These are phyloP conservation scores for Bilobella aurantiaca DNA, from an alignment of 1,140 invertebrate genomes.

Conservation along the genomic window DNA sequence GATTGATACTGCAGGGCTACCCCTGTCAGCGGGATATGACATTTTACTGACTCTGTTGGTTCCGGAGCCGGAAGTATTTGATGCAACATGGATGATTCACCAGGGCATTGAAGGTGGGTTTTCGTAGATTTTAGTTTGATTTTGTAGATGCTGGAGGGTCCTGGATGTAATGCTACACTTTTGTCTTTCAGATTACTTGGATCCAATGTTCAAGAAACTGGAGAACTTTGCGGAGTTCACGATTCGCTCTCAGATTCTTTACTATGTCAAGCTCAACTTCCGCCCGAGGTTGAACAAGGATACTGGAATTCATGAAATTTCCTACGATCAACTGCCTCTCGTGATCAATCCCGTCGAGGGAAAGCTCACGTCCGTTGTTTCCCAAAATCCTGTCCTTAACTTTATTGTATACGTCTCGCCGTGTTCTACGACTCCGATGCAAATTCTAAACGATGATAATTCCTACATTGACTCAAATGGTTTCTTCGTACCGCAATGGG, in stretches of 20 bases:
- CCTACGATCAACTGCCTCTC: conserved; percentile 40
- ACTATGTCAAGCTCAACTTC: conserved; percentile 65
- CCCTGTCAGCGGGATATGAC: conserved; percentile 54
- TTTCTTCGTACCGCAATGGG: conserved; percentile 84
- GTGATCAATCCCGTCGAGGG: conserved; percentile 46
- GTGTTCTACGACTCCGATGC: conserved; percentile 59
- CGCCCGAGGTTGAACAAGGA: conserved; percentile 16
- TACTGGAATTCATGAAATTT: conserved; percentile 35
- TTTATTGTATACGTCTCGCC: conserved; percentile 70
- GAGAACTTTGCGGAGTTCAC: conserved; percentile 58
- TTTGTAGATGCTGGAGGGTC: too few species aligned
- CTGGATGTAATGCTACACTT: too few species aligned
- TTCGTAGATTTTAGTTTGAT: too few species aligned
- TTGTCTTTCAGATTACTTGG: conserved; percentile 55
- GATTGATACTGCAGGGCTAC: conserved; percentile 43
- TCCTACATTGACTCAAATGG: conserved; percentile 45
- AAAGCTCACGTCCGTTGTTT: conserved; percentile 60
- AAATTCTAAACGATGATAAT: conserved; percentile 46
- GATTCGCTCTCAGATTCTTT: conserved; percentile 68
- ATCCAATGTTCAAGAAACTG: conserved; percentile 58
- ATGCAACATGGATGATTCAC: conserved; percentile 57
- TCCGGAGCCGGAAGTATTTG: conserved; percentile 58
- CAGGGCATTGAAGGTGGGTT: conserved; percentile 50
- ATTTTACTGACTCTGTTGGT: conserved; percentile 63
- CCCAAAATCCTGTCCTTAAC: conserved; percentile 68